phyloP scores from a whole-genome alignment of 2,113 vertebrate species.

The Cynoglossus semilaevis region DNA sequence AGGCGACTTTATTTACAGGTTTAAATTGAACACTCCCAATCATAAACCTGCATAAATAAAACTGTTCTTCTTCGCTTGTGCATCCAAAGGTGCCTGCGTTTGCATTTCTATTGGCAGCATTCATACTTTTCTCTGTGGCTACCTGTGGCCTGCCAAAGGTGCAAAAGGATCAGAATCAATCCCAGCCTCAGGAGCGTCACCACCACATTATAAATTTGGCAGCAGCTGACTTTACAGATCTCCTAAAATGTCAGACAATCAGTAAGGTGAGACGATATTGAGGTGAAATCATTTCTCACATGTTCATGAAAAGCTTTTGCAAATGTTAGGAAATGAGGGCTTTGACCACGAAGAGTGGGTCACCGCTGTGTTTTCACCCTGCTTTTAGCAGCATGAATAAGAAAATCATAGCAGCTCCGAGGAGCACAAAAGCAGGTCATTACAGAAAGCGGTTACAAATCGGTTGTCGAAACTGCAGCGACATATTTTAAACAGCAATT shows the following conservation, averaged over 20 bases:
- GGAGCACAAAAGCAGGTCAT: slow-evolving; percentile 41
- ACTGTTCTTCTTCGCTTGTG: not conserved
- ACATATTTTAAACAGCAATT: slow-evolving; percentile 31
- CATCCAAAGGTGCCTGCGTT: not conserved
- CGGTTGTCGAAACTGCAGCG: slow-evolving; percentile 20
- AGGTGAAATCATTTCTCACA: slow-evolving; percentile 48
- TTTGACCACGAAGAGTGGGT: slow-evolving; percentile 16
- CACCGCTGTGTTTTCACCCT: slow-evolving; percentile 35
- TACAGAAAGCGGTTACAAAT: slow-evolving; percentile 16
- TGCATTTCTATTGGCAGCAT: not conserved
- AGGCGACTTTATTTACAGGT: too few relatives aligned
- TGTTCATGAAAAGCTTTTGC: slow-evolving; percentile 29
- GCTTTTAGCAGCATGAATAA: slow-evolving; percentile 42
- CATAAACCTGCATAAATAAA: too few relatives aligned
- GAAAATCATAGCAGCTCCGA: slow-evolving; percentile 45
- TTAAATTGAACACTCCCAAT: too few relatives aligned
- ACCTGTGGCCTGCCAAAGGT: not conserved
- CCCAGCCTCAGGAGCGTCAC: slow-evolving; percentile 13
- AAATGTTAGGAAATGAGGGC: slow-evolving; percentile 36
- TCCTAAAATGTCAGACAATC: slow-evolving; percentile 40
- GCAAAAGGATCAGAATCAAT: slow-evolving; percentile 23
- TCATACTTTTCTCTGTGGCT: not conserved
- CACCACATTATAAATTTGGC: slow-evolving; percentile 31
- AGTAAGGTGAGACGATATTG: slow-evolving; percentile 39
- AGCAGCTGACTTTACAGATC: slow-evolving; percentile 35